Evolutionary conservation across 2,113 vertebrate species (phyloP).

Genomic region (Rhinoptilus africanus): DNA sequence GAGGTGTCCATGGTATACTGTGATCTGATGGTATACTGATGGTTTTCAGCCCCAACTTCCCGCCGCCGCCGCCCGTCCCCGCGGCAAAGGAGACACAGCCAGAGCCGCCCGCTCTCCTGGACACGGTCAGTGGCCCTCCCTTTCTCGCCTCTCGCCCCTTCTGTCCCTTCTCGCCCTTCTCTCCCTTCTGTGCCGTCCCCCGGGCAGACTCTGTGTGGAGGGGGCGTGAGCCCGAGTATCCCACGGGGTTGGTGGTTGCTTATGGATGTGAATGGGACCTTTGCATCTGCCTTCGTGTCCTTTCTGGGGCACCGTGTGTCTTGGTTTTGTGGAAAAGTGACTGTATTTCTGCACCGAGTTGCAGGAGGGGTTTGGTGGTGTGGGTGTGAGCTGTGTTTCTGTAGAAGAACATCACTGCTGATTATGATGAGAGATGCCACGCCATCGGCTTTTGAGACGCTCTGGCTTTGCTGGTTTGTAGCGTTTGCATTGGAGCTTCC

Average conservation of each 20-base stretch:
- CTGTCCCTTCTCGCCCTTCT: not conserved
- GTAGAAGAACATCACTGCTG: not conserved
- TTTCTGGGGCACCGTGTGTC: not conserved
- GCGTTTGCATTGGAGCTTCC: not conserved
- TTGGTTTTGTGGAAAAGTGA: too few relatives aligned
- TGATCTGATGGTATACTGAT: too few relatives aligned
- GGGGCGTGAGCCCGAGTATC: too few relatives aligned
- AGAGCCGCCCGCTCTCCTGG: not conserved
- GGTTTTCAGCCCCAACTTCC: not conserved
- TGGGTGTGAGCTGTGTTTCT: too few relatives aligned
- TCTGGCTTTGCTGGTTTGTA: not conserved
- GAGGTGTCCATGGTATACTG: too few relatives aligned
- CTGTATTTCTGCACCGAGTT: too few relatives aligned
- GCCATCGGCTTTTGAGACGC: not conserved
- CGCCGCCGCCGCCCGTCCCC: not conserved
- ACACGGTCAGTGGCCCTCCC: not conserved
- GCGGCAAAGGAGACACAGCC: not conserved
- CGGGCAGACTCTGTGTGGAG: not conserved
- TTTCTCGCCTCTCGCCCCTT: too few relatives aligned
- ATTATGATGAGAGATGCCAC: not conserved
- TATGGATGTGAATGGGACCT: not conserved
- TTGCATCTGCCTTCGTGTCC: not conserved
- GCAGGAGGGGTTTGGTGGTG: too few relatives aligned
- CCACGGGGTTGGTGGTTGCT: conserved; percentile 1
- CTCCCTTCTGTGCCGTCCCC: too few relatives aligned